Evolutionary conservation across 2,888 invertebrate species (phyloP).

Genomic region (Adelognathus sp.): DNA sequence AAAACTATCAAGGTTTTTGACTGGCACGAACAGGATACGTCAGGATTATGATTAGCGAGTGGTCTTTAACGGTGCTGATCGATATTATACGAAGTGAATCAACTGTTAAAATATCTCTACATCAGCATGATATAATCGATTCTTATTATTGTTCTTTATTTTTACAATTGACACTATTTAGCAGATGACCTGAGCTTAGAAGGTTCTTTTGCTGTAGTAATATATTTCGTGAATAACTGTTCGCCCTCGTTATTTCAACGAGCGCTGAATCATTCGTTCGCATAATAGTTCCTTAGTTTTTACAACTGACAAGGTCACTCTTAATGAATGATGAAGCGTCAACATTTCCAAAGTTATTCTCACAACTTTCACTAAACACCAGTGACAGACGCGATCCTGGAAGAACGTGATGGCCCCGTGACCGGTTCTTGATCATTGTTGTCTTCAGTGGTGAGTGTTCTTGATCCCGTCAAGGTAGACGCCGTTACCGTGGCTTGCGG

Average conservation of each 20-base stretch:
- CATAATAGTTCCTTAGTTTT: neutral
- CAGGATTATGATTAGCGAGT: neutral
- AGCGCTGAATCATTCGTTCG: neutral
- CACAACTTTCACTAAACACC: slow-evolving; percentile 63
- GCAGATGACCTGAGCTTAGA: neutral
- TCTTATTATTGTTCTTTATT: slow-evolving; percentile 7
- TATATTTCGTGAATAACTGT: neutral
- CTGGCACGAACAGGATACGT: neutral
- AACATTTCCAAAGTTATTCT: slow-evolving; percentile 42
- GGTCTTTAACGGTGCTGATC: neutral
- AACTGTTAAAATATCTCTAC: slow-evolving; percentile 3
- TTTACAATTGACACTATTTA: slow-evolving; percentile 32
- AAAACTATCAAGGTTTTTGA: neutral
- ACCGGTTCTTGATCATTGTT: slow-evolving; percentile 49
- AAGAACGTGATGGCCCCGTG: slow-evolving; percentile 43
- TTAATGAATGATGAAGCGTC: neutral
- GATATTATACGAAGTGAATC: neutral
- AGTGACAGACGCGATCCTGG: slow-evolving; percentile 63
- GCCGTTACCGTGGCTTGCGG: slow-evolving; percentile 73
- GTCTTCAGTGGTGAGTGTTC: slow-evolving; percentile 56
- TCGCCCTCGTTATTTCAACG: neutral
- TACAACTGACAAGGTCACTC: neutral
- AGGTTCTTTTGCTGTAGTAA: neutral
- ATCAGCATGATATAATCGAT: slow-evolving; percentile 7
- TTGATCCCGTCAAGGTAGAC: slow-evolving; percentile 54